Evolutionary conservation across 2,113 vertebrate genomes (phyloP).

Genomic region (Pachypanchax playfairii): DNA sequence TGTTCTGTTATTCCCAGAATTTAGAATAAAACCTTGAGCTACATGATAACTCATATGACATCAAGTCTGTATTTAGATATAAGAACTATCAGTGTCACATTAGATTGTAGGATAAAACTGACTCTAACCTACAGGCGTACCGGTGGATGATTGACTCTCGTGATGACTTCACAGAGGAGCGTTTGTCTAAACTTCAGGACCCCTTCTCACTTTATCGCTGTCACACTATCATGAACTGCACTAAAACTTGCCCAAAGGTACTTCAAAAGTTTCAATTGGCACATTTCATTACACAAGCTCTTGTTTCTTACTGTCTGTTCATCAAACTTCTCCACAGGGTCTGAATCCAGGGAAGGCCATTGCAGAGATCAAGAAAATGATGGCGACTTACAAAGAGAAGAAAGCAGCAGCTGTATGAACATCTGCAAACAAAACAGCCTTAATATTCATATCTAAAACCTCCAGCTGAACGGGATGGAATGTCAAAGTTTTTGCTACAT

Average conservation of each 20-base stretch:
- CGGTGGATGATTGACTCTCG: conserved; percentile 97
- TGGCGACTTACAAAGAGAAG: conserved; percentile 91
- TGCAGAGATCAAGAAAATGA: conserved; percentile 98
- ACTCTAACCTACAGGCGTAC: conserved; percentile 81
- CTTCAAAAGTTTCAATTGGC: not conserved
- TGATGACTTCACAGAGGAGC: conserved; percentile 91
- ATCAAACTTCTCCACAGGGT: conserved; percentile 76
- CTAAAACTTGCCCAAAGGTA: conserved; percentile 91
- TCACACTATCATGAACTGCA: conserved; percentile 99
- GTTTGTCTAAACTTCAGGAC: conserved; percentile 91
- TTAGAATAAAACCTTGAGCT: too few species aligned
- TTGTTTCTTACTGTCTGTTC: conserved; percentile 24
- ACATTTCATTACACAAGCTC: not conserved
- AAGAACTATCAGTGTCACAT: not conserved
- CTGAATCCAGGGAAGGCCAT: conserved; percentile 96
- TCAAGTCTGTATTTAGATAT: too few species aligned
- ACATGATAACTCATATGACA: too few species aligned
- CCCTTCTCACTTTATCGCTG: conserved; percentile 95
- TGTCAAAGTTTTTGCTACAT: not conserved
- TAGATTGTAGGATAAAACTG: not conserved
- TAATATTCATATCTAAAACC: not conserved
- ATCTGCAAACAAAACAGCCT: not conserved
- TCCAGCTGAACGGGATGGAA: conserved; percentile 3
- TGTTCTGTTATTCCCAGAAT: too few species aligned
- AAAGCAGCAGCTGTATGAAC: conserved; percentile 61